phyloP scores from a whole-genome alignment of 1,140 invertebrate species.

The Apis cerana region DNA sequence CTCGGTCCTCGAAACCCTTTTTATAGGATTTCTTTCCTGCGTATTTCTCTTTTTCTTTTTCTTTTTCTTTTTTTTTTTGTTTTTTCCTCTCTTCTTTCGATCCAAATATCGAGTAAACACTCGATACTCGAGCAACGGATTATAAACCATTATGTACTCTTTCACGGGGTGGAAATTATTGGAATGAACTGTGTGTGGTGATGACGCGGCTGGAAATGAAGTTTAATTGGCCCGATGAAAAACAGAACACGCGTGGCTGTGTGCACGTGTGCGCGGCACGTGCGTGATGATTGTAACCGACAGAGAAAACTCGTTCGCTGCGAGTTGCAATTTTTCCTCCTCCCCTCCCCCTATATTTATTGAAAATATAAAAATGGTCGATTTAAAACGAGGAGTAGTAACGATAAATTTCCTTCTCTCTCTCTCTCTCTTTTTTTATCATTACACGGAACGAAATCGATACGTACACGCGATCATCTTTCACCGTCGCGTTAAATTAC shows the following conservation, averaged over 20 bases:
- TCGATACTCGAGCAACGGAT: neutral
- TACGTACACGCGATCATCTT: too few relatives aligned
- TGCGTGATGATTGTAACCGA: neutral
- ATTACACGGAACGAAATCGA: neutral
- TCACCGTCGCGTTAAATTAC: too few relatives aligned
- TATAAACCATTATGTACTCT: neutral
- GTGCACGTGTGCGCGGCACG: too few relatives aligned
- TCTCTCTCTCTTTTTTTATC: too few relatives aligned
- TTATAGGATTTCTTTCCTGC: too few relatives aligned
- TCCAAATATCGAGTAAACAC: too few relatives aligned
- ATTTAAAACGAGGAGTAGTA: neutral
- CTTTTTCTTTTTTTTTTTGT: too few relatives aligned
- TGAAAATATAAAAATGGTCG: constrained; percentile 2
- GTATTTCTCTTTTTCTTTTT: too few relatives aligned
- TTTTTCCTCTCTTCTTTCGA: too few relatives aligned
- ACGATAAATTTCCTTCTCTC: neutral
- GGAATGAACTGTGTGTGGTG: too few relatives aligned
- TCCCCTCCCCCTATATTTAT: neutral
- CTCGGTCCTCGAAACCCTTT: neutral
- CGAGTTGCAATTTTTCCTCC: neutral
- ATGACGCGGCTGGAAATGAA: neutral
- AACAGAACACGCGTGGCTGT: neutral
- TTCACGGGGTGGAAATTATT: neutral
- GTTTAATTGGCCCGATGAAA: neutral
- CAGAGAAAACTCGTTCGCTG: neutral